Evolutionary conservation across 2,113 vertebrate genomes (phyloP).

Genomic region (Quiscalus mexicanus): DNA sequence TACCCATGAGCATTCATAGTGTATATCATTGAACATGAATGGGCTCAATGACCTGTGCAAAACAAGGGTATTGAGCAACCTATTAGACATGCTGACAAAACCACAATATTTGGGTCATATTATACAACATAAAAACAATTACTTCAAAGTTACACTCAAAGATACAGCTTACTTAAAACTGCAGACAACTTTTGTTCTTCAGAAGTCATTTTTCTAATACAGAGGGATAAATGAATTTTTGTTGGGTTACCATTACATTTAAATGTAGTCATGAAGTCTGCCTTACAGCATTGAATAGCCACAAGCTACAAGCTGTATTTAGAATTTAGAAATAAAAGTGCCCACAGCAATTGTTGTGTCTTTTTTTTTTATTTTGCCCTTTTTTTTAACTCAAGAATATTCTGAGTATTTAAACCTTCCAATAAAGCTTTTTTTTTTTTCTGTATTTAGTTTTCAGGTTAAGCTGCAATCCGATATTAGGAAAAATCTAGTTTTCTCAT

Average conservation of each 20-base stretch:
- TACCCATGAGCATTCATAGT: conserved; percentile 56
- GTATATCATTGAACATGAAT: conserved; percentile 49
- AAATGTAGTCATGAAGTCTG: background rate
- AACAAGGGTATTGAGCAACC: conserved; percentile 60
- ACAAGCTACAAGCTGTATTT: background rate
- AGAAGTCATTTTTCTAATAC: background rate
- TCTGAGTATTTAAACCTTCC: background rate
- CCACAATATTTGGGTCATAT: conserved; percentile 67
- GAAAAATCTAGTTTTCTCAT: conserved; percentile 1
- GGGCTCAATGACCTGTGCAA: conserved; percentile 59
- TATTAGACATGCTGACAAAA: conserved; percentile 72
- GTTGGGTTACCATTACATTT: background rate
- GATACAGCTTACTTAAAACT: conserved; percentile 31
- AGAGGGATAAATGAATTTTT: background rate
- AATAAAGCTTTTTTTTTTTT: background rate
- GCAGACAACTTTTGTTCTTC: background rate
- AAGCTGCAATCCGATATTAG: background rate
- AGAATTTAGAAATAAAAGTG: background rate
- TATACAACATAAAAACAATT: conserved; percentile 68
- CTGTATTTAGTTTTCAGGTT: background rate
- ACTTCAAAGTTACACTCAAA: conserved; percentile 49
- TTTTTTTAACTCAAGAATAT: background rate
- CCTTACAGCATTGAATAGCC: background rate
- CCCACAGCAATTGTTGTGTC: background rate
- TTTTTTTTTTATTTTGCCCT: background rate